Conservation (phyloP, 1,140 invertebrate genomes). For the Heliconius eleuchia region DNA sequence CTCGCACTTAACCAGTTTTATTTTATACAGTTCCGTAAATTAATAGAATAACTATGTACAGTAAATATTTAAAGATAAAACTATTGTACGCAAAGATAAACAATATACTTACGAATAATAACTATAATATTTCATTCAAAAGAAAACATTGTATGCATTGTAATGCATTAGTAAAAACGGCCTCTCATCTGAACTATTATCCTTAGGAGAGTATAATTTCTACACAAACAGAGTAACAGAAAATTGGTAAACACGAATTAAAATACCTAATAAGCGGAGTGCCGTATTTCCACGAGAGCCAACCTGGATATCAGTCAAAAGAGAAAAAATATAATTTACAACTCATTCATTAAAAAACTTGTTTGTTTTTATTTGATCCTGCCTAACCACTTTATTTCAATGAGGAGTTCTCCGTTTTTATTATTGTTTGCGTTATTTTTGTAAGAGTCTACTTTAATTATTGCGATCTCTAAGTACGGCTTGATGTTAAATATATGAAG, state of each 20-base stretch:
- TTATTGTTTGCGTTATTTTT: background rate
- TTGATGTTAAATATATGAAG: background rate
- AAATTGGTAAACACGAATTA: conserved; percentile 16
- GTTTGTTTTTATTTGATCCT: conserved; percentile 45
- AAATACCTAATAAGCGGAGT: conserved; percentile 28
- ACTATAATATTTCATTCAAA: background rate
- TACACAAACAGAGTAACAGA: background rate
- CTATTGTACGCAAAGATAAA: background rate
- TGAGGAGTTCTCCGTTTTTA: conserved; percentile 25
- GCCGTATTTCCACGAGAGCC: conserved; percentile 15
- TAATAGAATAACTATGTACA: background rate
- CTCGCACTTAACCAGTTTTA: background rate
- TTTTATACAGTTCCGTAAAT: background rate
- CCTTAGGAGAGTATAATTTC: background rate
- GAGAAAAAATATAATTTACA: conserved; percentile 38
- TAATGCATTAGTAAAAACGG: background rate
- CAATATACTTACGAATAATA: background rate
- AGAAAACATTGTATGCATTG: background rate
- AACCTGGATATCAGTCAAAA: conserved; percentile 37
- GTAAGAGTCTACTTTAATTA: conserved; percentile 4
- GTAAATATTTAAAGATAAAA: background rate
- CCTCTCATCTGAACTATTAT: background rate
- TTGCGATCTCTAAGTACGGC: background rate
- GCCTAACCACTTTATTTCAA: conserved; percentile 35
- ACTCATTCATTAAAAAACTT: conserved; percentile 46